These are phyloP conservation scores for Callimorpha dominula DNA, from an alignment of 2,888 invertebrate genomes.

Conservation along the genomic window DNA sequence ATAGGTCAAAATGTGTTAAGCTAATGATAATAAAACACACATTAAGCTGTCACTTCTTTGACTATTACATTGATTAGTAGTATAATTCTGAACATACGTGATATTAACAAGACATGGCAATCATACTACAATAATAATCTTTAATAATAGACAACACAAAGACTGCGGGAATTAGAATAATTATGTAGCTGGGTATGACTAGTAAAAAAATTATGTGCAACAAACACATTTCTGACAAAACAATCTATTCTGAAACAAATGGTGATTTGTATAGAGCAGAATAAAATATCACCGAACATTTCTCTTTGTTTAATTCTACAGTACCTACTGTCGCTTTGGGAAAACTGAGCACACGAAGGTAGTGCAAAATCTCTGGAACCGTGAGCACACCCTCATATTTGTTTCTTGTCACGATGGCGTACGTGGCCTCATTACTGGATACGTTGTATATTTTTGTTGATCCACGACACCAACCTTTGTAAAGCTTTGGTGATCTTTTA, in stretches of 20 bases:
- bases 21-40: background rate
- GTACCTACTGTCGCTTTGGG: constrained; percentile 41
- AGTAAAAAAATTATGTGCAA: constrained; percentile 34
- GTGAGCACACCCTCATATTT: constrained; percentile 67
- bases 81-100: background rate
- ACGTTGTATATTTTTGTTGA: constrained; percentile 57
- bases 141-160: background rate
- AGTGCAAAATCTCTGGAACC: constrained; percentile 62
- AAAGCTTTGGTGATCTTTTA: constrained; percentile 42
- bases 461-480: constrained; percentile 30
- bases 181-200: constrained; percentile 25
- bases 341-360: constrained; percentile 58
- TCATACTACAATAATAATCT: background rate
- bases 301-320: constrained; percentile 54
- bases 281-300: constrained; percentile 53
- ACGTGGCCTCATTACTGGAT: constrained; percentile 73
- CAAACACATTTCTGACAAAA: constrained; percentile 45
- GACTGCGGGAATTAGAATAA: no score
- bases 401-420: constrained; percentile 67
- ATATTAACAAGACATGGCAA: background rate
- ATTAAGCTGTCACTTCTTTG: background rate
- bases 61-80: background rate
- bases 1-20: background rate
- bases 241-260: constrained; percentile 47
- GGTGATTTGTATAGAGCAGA: constrained; percentile 45